These are phyloP conservation scores for Drosophila rufa DNA, from an alignment of 1,140 invertebrate species.

Conservation along the genomic window DNA sequence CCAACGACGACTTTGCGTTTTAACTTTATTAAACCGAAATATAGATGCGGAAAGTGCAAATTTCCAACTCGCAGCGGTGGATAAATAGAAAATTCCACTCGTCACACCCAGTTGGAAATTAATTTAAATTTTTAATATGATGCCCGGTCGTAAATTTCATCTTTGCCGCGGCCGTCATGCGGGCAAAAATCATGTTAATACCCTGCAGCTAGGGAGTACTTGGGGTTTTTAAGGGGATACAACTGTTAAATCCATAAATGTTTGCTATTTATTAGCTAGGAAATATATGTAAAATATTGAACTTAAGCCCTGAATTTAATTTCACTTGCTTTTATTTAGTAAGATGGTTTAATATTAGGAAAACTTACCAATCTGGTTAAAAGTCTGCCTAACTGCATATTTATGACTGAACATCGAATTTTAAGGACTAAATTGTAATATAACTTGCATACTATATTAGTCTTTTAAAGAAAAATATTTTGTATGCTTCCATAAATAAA, in stretches of 20 bases:
- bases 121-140: slow-evolving; percentile 79
- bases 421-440: too few species aligned
- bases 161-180: slow-evolving; percentile 27
- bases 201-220: slow-evolving; percentile 17
- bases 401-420: not conserved
- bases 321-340: too few species aligned
- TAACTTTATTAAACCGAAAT: slow-evolving; percentile 77
- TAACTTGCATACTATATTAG: too few species aligned
- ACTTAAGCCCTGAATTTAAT: too few species aligned
- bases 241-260: not conserved
- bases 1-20: slow-evolving; percentile 66
- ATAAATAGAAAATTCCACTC: slow-evolving; percentile 59
- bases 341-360: not conserved
- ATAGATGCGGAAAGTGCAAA: slow-evolving; percentile 46
- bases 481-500: too few species aligned
- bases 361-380: not conserved
- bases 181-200: slow-evolving; percentile 25
- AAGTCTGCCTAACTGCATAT: not conserved
- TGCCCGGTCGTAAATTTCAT: slow-evolving; percentile 63
- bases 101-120: slow-evolving; percentile 64
- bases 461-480: too few species aligned
- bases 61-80: slow-evolving; percentile 54
- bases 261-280: too few species aligned
- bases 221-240: too few species aligned
- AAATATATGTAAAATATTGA: not conserved